Base-by-base conservation (phyloP, 2,888 invertebrate species). In the Drosophila kokeensis region DNA sequence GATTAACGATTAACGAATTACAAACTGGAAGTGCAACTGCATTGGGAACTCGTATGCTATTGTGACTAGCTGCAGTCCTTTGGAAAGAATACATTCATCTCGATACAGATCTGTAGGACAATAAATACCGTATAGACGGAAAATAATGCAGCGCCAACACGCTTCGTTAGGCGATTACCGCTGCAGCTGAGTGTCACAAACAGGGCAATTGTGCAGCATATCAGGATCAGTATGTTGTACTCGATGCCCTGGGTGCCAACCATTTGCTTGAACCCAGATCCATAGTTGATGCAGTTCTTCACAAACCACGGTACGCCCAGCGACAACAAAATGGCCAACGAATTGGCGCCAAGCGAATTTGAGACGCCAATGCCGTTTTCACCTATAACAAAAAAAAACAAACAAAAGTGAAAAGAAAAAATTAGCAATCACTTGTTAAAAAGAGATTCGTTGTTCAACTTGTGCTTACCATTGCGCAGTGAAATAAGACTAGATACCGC, bases 341-440 rank as follows among this genome's bases (percentile, higher is more conserved):
- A 97, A 90, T 98, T 98, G 0, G 97, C 97, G 1, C 98, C 98
- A 13, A 98, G 92, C 0, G 97, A 96, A 88, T 98, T 98, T 10
- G 97, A 97, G 29, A 98, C 96, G 0, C 97, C 97, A 94, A 98
- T 97, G 32, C 96, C 96, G 18, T 96, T 97, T 92, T 97, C 95
- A 76, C 97, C 97, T 97, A 90, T 1, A 34, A 69, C n/a, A 18
- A 24, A 48, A 11, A 2, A 4, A 30, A 4, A 38, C 2, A 2
- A 64, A 13, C 42, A 45, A 18, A 36, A 2, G 15, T 15, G 13
- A 21, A n/a, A n/a, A 45, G 4, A 8, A 7, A 15, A 15, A 24
- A 6, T 4, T 6, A 18, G 6, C 6, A 27, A 13, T 1, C n/a
- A 50, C 4, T 11, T 11, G 54, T 36, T 24, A 24, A 24, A 24